These are phyloP conservation scores for Metridium senile DNA, from an alignment of 92 coral and sea anemone genomes.

Conservation along the genomic window DNA sequence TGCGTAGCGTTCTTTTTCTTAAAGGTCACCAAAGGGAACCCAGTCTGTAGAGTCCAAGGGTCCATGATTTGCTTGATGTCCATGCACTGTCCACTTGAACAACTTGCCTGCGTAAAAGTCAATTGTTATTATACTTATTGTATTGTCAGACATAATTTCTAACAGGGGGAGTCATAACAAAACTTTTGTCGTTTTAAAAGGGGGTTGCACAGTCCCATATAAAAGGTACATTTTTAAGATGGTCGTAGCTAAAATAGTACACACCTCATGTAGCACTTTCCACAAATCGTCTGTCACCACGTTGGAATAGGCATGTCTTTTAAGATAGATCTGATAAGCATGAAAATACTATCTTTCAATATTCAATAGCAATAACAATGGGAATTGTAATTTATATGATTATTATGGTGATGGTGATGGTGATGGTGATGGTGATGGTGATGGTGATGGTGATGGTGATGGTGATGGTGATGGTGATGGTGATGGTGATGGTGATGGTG, in stretches of 20 bases:
- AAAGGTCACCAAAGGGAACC: slow-evolving; percentile 83
- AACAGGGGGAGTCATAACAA: too few species aligned
- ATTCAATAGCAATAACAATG: not conserved
- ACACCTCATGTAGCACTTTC: slow-evolving; percentile 70
- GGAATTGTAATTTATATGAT: not conserved
- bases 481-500: not conserved
- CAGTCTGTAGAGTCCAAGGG: slow-evolving; percentile 90
- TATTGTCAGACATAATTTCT: too few species aligned
- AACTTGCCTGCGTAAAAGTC: slow-evolving; percentile 5
- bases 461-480: not conserved
- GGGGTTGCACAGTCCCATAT: too few species aligned
- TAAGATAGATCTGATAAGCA: slow-evolving; percentile 62
- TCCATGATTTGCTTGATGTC: slow-evolving; percentile 72
- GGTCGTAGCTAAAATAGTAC: not conserved
- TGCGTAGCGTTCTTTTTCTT: slow-evolving; percentile 18
- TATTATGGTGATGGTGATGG: not conserved
- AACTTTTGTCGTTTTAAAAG: too few species aligned
- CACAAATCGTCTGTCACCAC: slow-evolving; percentile 83
- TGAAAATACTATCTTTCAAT: slow-evolving; percentile 5
- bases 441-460: not conserved
- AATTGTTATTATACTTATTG: not conserved
- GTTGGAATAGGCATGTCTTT: slow-evolving; percentile 55
- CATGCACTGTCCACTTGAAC: slow-evolving; percentile 25
- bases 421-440: not conserved
- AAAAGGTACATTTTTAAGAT: too few species aligned